Evolutionary conservation across 1,140 invertebrate species (phyloP).

Genomic region (Tetramorium simillimum): DNA sequence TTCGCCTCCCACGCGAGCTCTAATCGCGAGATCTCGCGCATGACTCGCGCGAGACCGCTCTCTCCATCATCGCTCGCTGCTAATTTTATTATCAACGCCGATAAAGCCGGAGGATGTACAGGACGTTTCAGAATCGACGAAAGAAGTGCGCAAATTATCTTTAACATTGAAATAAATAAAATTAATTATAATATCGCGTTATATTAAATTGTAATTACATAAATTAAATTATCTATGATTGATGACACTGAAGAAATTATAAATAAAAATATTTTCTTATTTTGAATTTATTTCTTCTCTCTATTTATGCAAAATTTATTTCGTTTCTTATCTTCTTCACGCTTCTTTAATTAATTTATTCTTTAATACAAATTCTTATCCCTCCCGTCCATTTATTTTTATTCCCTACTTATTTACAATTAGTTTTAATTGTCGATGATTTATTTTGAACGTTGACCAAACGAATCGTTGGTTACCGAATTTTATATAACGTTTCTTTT

Average conservation of each 20-base stretch:
- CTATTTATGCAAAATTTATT: too few relatives aligned
- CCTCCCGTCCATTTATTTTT: neutral
- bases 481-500: neutral
- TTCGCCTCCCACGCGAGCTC: neutral
- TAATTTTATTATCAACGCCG: conserved; percentile 50
- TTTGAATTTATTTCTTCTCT: too few relatives aligned
- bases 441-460: neutral
- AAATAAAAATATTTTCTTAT: too few relatives aligned
- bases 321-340: too few relatives aligned
- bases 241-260: too few relatives aligned
- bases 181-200: neutral
- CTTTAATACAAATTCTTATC: neutral
- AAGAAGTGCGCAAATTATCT: neutral
- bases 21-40: conserved; percentile 48
- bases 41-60: conserved; percentile 27
- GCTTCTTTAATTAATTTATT: too few relatives aligned
- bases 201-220: too few relatives aligned
- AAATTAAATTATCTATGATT: too few relatives aligned
- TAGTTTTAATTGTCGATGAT: neutral
- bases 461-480: neutral
- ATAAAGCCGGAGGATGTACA: neutral
- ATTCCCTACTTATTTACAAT: neutral
- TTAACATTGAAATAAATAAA: neutral
- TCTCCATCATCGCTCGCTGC: conserved; percentile 25
- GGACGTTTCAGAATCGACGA: neutral